These are phyloP conservation scores for Macaca nemestrina DNA, from an alignment of 2,113 vertebrate species.

Conservation along the genomic window DNA sequence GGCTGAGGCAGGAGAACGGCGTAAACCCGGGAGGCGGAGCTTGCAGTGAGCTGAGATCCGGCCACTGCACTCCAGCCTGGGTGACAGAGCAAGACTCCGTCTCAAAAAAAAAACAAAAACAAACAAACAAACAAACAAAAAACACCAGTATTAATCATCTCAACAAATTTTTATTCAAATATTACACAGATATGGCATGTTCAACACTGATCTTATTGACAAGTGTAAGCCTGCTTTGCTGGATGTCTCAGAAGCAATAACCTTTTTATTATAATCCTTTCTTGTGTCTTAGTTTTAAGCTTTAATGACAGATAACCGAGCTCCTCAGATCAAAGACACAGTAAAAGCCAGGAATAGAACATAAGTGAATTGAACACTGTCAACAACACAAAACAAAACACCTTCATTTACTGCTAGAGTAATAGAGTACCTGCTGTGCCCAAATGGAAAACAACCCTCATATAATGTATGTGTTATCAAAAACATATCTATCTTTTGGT, in stretches of 20 bases:
- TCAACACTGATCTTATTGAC: background rate
- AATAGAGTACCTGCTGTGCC: background rate
- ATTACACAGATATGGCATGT: background rate
- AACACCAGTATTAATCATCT: background rate
- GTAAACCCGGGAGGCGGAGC: too few species aligned
- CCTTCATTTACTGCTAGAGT: background rate
- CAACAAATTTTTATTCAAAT: constrained; percentile 17
- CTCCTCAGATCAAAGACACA: constrained; percentile 19
- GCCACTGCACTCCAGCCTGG: too few species aligned
- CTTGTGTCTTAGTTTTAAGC: background rate
- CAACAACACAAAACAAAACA: background rate
- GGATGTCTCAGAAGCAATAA: constrained; percentile 5
- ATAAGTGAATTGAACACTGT: constrained; percentile 4
- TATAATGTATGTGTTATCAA: background rate
- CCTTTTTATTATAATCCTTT: constrained; percentile 32
- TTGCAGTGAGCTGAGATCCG: too few species aligned
- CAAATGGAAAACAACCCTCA: background rate
- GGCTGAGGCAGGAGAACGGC: too few species aligned
- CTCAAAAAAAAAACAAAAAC: too few species aligned
- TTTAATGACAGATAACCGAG: constrained; percentile 32
- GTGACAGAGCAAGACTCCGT: too few species aligned
- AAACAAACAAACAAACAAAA: background rate
- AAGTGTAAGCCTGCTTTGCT: background rate
- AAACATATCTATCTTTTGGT: background rate
- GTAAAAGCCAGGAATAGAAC: background rate